phyloP scores from a whole-genome alignment of 2,797 vertebrate genomes.

The Acanthis flammea region DNA sequence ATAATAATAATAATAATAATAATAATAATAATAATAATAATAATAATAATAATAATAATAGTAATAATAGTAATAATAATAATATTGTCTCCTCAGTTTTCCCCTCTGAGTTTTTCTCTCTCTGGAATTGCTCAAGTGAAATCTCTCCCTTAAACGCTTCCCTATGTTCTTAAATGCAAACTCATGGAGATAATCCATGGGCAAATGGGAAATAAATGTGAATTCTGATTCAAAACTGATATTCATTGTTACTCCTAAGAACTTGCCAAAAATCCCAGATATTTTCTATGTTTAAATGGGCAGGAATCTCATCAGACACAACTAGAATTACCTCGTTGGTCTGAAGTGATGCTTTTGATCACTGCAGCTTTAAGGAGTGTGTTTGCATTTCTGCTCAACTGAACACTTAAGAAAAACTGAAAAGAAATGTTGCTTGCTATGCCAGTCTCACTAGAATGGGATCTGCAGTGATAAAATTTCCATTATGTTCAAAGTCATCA shows the following conservation, averaged over 20 bases:
- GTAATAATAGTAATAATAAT: too few relatives aligned
- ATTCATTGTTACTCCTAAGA: background rate
- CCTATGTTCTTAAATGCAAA: background rate
- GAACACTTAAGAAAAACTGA: background rate
- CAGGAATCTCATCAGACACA: background rate
- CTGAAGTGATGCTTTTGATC: background rate
- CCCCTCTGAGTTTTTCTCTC: rapidly evolving
- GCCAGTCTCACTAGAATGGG: background rate
- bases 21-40: too few relatives aligned
- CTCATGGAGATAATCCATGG: background rate
- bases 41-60: too few relatives aligned
- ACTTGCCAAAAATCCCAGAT: background rate
- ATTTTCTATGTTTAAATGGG: background rate
- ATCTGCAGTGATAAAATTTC: background rate
- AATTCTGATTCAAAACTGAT: background rate
- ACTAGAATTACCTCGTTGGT: background rate
- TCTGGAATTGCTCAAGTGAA: background rate
- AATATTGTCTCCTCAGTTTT: background rate
- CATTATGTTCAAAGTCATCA: background rate
- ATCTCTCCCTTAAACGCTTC: background rate
- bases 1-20: too few relatives aligned
- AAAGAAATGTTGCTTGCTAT: background rate
- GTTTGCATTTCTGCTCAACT: background rate
- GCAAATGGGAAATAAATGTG: background rate
- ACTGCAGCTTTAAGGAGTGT: background rate